These are phyloP conservation scores for Leptobrachium ailaonicum DNA, from an alignment of 2,113 vertebrate species.

Conservation along the genomic window DNA sequence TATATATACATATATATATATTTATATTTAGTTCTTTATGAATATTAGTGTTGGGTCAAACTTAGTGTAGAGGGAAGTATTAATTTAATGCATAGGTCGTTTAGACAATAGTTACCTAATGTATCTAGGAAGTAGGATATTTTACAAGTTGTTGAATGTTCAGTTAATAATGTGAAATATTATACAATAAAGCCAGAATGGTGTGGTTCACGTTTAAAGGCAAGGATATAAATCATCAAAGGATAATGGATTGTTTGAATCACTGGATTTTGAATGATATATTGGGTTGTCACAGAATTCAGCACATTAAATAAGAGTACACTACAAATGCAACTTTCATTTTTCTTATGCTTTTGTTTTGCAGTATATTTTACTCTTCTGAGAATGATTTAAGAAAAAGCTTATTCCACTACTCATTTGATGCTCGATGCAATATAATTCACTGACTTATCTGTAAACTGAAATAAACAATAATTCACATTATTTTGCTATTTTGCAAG, in stretches of 20 bases:
- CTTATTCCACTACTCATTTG: not conserved
- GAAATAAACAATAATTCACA: not conserved
- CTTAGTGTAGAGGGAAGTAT: not conserved
- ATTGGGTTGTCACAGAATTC: conserved; percentile 32
- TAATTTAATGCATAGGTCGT: not conserved
- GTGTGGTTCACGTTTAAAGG: conserved; percentile 16
- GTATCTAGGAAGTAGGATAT: not conserved
- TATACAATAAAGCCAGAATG: conserved; percentile 9
- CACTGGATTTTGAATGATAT: conserved; percentile 42
- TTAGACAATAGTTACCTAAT: not conserved
- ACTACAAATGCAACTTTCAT: conserved; percentile 16
- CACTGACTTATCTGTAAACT: not conserved
- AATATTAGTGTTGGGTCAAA: no score
- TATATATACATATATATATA: no score
- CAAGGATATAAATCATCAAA: conserved; percentile 43
- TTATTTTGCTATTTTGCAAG: not conserved
- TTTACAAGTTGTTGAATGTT: conserved; percentile 1
- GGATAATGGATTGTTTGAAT: conserved; percentile 43
- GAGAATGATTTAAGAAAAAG: not conserved
- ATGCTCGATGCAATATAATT: not conserved
- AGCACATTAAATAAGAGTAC: conserved; percentile 7
- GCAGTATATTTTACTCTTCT: not conserved
- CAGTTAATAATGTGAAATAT: conserved; percentile 26
- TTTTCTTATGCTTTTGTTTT: not conserved
- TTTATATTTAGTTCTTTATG: no score